Conservation (phyloP, 2,113 vertebrate genomes). For the Formicarius rufipectus region DNA sequence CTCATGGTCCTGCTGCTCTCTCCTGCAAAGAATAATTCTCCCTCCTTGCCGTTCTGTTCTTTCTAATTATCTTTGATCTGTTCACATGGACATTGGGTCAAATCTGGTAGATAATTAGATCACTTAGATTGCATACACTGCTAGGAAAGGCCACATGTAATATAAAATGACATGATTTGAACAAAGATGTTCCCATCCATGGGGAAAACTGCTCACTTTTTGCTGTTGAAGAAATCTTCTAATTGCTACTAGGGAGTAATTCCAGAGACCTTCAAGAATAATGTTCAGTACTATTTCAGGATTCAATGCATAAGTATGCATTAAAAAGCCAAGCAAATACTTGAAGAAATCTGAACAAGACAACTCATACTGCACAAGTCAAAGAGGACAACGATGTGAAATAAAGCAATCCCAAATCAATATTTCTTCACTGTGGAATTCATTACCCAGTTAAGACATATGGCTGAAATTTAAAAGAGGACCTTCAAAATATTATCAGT, state of each 20-base stretch:
- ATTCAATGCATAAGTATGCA: not conserved
- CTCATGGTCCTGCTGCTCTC: too few species aligned
- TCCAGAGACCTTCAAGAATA: not conserved
- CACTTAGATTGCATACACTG: not conserved
- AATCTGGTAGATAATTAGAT: not conserved
- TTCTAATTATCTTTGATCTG: not conserved
- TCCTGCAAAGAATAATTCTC: not conserved
- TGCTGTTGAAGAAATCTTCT: not conserved
- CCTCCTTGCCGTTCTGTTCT: not conserved
- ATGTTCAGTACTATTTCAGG: not conserved
- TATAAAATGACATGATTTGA: not conserved
- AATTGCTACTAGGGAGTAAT: not conserved
- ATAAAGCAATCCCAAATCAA: slow-evolving; percentile 12
- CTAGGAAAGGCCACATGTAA: not conserved
- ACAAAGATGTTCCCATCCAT: not conserved
- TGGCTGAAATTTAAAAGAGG: not conserved
- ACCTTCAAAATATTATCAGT: not conserved
- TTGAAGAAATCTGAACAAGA: not conserved
- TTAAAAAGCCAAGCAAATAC: not conserved
- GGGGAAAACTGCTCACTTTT: not conserved
- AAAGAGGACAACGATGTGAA: not conserved
- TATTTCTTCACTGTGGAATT: slow-evolving; percentile 1
- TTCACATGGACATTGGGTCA: not conserved
- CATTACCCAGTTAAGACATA: slow-evolving; percentile 16
- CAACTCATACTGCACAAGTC: not conserved